Conservation (phyloP, 1,140 invertebrate species). For the Drosophila yakuba region DNA sequence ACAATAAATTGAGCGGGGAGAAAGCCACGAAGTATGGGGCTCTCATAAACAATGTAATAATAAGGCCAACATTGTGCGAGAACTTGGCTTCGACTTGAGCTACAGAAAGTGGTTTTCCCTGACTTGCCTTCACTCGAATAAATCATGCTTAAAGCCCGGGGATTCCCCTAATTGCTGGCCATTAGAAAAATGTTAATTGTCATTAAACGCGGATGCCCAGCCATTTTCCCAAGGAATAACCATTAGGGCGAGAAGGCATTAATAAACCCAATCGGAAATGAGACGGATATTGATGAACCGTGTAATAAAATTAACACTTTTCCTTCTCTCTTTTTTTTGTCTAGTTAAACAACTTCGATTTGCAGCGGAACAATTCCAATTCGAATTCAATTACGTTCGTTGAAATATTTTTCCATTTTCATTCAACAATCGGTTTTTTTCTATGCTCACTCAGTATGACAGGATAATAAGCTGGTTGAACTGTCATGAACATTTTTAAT, state of each 20-base stretch:
- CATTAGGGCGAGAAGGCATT: conserved; percentile 1
- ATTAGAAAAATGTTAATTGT: conserved; percentile 81
- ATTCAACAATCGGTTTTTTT: conserved; percentile 10
- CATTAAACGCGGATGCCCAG: conserved; percentile 36
- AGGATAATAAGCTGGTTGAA: conserved; percentile 49
- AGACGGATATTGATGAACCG: conserved; percentile 9
- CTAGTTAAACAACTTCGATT: conserved; percentile 32
- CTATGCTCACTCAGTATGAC: conserved; percentile 8
- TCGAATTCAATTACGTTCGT: conserved; percentile 50
- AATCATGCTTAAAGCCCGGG: conserved; percentile 72
- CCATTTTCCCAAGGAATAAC: conserved; percentile 10
- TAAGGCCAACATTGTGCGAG: conserved; percentile 67
- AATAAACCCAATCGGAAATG: conserved; percentile 12
- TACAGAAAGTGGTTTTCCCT: conserved; percentile 11
- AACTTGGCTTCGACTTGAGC: conserved; percentile 58
- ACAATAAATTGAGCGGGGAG: conserved; percentile 68
- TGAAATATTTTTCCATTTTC: conserved; percentile 37
- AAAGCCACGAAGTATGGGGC: conserved; percentile 40
- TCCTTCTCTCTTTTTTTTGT: conserved; percentile 1
- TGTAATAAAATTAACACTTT: conserved; percentile 35
- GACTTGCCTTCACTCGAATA: conserved; percentile 40
- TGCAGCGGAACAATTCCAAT: conserved; percentile 39
- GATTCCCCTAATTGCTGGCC: conserved; percentile 65
- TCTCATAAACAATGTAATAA: conserved; percentile 83
- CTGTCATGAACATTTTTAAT: conserved; percentile 68